Evolutionary conservation across 1,140 invertebrate genomes (phyloP).

Genomic region (Nasonia vitripennis): DNA sequence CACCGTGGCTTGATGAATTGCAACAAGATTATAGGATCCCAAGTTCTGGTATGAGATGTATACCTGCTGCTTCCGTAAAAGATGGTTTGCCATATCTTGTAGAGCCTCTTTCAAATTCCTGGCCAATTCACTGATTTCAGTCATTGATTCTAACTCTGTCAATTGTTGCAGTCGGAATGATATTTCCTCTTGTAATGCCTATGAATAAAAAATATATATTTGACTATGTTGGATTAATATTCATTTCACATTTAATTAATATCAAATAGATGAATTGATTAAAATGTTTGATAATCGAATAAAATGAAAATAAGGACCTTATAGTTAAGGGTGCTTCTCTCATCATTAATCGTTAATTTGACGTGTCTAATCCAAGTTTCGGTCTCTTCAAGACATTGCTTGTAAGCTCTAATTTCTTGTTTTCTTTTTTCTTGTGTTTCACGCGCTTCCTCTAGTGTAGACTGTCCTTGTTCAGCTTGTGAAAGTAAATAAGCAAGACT

Average conservation of each 20-base stretch:
- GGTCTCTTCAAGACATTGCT: conserved; percentile 78
- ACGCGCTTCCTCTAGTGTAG: conserved; percentile 77
- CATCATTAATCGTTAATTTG: conserved; percentile 59
- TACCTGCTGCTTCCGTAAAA: conserved; percentile 72
- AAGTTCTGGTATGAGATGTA: conserved; percentile 67
- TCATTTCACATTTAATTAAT: background rate
- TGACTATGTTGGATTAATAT: too few relatives aligned
- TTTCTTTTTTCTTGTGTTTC: conserved; percentile 75
- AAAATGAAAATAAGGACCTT: conserved; percentile 57
- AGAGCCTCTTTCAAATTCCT: conserved; percentile 66
- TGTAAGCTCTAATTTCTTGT: conserved; percentile 78
- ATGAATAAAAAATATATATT: background rate
- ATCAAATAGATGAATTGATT: background rate
- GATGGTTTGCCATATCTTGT: conserved; percentile 62
- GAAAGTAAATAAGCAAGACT: conserved; percentile 77
- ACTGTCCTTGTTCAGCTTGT: conserved; percentile 78
- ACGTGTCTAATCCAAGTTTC: conserved; percentile 77
- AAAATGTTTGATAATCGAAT: background rate
- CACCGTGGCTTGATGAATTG: conserved; percentile 63
- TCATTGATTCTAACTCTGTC: conserved; percentile 65
- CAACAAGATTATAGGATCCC: conserved; percentile 66
- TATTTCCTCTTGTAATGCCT: conserved; percentile 70
- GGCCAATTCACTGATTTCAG: conserved; percentile 68
- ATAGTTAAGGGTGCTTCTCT: conserved; percentile 56
- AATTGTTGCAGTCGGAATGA: conserved; percentile 62